Evolutionary conservation across 2,888 invertebrate genomes (phyloP), one percentile per base, ranked within the genome.

Genomic region (Dicycla oo): DNA sequence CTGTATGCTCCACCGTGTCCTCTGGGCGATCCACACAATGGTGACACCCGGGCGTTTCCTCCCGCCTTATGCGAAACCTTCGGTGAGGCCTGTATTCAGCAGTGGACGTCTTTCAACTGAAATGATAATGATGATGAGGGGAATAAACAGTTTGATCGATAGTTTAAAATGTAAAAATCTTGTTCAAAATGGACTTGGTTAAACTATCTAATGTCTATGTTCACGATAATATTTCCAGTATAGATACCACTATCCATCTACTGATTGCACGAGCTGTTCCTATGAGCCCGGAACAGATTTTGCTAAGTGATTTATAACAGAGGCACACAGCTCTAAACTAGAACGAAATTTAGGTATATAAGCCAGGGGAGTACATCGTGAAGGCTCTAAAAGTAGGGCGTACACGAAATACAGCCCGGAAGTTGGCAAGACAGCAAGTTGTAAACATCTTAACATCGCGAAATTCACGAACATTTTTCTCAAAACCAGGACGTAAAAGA

Each of bases 361-460:
- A 66, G 65, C 56, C 54, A 23, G 62, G 45, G 15, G 23, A 68
- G 47, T 63, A 69, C 49, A 72, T 81, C 47, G 49, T 56, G 40
- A 51, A 82, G 53, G 66, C 66, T 73, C 47, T 49, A 40, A 80
- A 80, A 80, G 69, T 82, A 34, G 82, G 66, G 66, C 78, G 69
- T 64, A 66, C 57, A 53, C 82, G 79, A 69, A 73, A 69, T 69
- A 67, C 45, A 34, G 74, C 30, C 30, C 34, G 63, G 66, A 78
- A 82, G 66, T 69, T 69, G 79, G 82, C 79, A 69, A 78, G 79
- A 78, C 69, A 73, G 69, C 82, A 73, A 75, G 74, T 71, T 72
- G 69, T 82, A 82, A 82, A 76, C 80, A 82, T 74, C 67, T 70
- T 78, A 78, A 70, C 60, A 74, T 70, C 56, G 71, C 54, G 72